Base-by-base conservation (phyloP, 1,140 invertebrate species). In the Drosophila dunni region DNA sequence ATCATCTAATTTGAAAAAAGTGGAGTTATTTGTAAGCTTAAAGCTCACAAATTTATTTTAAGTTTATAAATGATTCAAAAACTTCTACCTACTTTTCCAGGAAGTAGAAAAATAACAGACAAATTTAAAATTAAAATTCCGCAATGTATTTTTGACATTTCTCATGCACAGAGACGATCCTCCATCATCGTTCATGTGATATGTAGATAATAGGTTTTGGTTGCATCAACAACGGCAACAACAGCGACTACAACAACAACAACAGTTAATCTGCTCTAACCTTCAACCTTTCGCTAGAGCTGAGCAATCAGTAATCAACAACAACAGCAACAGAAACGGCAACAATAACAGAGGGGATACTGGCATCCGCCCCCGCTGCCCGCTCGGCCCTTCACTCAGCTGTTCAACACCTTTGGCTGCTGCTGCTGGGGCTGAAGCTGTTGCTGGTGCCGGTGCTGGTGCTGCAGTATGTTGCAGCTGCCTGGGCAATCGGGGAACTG, bases 191-290 rank as follows among this genome's bases (percentile, higher is more conserved):
- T 77, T 69, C 60, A 44, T 69, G 82, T 85, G 81, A 85, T 85
- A 85, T 85, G 83, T 88, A 85, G 83, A 88, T 85, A 85, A 85
- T 85, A 76, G 83, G 54, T 82, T 86, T 78, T 72, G 66, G 66
- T 73, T 72, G 70, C 65, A 71, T 48, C 64, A 67, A 48, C 64
- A 57, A 33, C 17, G 34, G 34, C 64, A 54, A 34, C 64, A 42
- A 24, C 45, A 57, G 24, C 65, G 42, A 8, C 64, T 10, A 5
- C 29, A 36, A 20, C 53, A 54, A 20, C 58, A 50, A 80, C 78
- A 71, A 77, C 79, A 76, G 82, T 85, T 85, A 88, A 85, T 85
- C 82, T 85, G 82, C 79, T 69, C 82, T 85, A 85, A 85, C 82
- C 82, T 85, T 85, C 83, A 85, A 85, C 82, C 82, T 85, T 85